A percentile compares a stretch with the other conserved stretches of the same genome.
These are phyloP conservation scores for Cheumatopsyche charites DNA, from an alignment of 1,140 invertebrate species.

Conservation along the genomic window DNA sequence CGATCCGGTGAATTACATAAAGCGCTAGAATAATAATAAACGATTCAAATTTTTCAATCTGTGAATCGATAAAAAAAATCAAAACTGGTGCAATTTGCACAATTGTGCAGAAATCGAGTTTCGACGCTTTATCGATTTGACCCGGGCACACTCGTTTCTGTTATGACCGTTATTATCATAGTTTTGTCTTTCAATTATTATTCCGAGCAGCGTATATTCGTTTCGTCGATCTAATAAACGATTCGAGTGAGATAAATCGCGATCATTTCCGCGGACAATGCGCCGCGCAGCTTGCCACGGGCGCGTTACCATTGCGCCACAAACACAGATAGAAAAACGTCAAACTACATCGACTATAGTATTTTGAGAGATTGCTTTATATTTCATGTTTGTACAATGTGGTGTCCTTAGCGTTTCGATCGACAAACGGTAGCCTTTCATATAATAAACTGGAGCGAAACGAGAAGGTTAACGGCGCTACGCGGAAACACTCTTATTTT, in stretches of 20 bases:
- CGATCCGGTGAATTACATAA: no score
- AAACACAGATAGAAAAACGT: background rate
- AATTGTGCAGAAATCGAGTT: conserved; percentile 17
- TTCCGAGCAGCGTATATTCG: background rate
- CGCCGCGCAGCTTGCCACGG: background rate
- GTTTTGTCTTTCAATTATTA: conserved; percentile 23
- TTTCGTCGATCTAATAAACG: conserved; percentile 9
- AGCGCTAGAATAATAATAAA: no score
- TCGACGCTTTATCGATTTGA: conserved; percentile 16
- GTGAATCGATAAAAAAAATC: background rate
- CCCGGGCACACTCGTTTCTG: background rate
- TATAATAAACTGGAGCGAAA: conserved; percentile 15
- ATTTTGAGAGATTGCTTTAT: background rate
- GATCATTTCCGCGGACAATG: conserved; percentile 22
- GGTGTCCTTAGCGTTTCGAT: conserved; percentile 13
- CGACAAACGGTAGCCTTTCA: conserved; percentile 1
- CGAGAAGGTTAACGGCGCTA: conserved; percentile 4
- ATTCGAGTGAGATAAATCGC: conserved; percentile 17
- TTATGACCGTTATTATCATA: conserved; percentile 14
- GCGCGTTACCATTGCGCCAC: background rate
- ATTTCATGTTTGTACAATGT: background rate
- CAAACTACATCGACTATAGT: background rate
- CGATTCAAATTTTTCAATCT: no score
- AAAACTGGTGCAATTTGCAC: background rate
- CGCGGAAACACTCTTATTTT: background rate